These are phyloP conservation scores for Apomyelois bistriatella DNA, from an alignment of 2,888 invertebrate genomes.

Conservation along the genomic window DNA sequence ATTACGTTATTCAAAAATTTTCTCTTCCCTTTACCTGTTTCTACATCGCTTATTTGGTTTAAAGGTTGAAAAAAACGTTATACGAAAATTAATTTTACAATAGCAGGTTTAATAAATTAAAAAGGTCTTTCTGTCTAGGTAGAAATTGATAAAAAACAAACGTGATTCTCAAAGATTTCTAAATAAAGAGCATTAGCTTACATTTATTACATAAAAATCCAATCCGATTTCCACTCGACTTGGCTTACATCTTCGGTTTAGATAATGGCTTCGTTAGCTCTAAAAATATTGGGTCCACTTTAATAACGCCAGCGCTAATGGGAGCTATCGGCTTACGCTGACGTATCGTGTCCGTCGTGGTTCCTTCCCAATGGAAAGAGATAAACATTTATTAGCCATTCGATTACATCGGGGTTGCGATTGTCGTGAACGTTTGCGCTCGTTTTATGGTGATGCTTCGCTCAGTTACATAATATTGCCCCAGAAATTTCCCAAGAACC, in stretches of 20 bases:
- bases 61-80: no score
- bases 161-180: no score
- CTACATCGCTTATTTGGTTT: no score
- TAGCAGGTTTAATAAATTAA: no score
- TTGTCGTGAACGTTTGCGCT: slow-evolving; percentile 7
- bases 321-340: slow-evolving; percentile 34
- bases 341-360: slow-evolving; percentile 1
- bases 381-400: slow-evolving; percentile 11
- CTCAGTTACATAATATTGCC: not conserved
- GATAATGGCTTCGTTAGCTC: slow-evolving; percentile 38
- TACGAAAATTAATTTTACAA: no score
- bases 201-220: not conserved
- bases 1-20: no score
- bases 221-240: not conserved
- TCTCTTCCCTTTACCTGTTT: no score
- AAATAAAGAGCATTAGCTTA: no score
- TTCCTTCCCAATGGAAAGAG: slow-evolving; percentile 3
- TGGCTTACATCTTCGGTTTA: not conserved
- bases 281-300: slow-evolving; percentile 39
- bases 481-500: not conserved
- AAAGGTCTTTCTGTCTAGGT: no score
- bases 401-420: slow-evolving; percentile 2
- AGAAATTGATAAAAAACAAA: no score
- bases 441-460: not conserved
- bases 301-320: slow-evolving; percentile 45